Conservation (phyloP, 2,888 invertebrate genomes). For the Noctua pronuba region DNA sequence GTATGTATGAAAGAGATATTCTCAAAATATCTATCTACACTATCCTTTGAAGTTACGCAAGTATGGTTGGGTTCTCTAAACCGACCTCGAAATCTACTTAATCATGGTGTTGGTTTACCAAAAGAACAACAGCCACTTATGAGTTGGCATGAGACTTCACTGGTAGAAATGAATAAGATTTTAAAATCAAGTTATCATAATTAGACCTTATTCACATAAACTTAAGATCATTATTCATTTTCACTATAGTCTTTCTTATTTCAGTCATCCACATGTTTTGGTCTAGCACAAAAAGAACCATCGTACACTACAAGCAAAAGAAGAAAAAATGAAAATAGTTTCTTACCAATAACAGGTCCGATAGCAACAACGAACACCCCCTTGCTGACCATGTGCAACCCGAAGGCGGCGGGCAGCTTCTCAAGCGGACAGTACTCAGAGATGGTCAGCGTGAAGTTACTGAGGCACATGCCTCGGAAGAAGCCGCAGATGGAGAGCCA, state of each 20-base stretch:
- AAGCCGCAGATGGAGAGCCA: slow-evolving; percentile 95
- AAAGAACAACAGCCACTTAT: no score
- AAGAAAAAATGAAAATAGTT: neutral
- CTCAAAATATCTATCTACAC: neutral
- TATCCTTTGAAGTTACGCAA: no score
- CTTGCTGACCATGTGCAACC: slow-evolving; percentile 94
- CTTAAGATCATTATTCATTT: no score
- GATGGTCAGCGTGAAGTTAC: slow-evolving; percentile 94
- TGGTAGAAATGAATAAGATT: neutral
- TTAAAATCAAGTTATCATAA: neutral
- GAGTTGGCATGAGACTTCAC: no score
- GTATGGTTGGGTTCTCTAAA: no score
- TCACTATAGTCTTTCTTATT: no score
- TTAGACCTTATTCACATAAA: neutral
- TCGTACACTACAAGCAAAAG: neutral
- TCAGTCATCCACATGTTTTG: no score
- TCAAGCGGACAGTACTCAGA: slow-evolving; percentile 94
- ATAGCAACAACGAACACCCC: slow-evolving; percentile 93
- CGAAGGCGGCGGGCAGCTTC: slow-evolving; percentile 94
- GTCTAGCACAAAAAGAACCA: neutral
- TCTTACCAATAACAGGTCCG: slow-evolving; percentile 93
- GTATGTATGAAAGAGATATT: no score
- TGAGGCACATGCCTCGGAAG: slow-evolving; percentile 94
- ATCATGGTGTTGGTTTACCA: no score
- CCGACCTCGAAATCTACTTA: no score